Percentiles rank a stretch among this genome's conserved stretches.
Conservation (phyloP, 2,888 invertebrate genomes). For the Xestia rhomboidea region DNA sequence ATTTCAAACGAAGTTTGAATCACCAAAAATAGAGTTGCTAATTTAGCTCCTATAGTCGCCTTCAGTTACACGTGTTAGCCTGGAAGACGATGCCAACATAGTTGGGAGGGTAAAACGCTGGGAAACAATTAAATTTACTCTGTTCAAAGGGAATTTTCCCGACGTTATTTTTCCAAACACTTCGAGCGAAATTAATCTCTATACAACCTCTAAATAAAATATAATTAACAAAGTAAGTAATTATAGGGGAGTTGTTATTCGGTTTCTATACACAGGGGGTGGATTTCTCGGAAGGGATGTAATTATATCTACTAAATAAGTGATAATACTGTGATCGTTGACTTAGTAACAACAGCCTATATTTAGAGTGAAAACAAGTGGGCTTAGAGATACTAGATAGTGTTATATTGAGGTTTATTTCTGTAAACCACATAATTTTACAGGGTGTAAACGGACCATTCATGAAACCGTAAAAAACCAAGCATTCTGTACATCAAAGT, state of each 20-base stretch:
- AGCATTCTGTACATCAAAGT: background rate
- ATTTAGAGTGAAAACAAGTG: constrained; percentile 17
- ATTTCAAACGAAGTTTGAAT: no score
- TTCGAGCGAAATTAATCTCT: constrained; percentile 16
- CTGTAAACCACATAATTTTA: background rate
- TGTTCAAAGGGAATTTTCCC: background rate
- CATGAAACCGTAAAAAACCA: background rate
- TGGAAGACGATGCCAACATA: background rate
- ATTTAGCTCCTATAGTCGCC: no score
- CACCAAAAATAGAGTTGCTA: no score
- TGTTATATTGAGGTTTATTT: background rate
- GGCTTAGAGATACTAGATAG: background rate
- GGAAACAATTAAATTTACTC: background rate
- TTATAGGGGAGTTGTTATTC: constrained; percentile 17
- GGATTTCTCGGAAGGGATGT: constrained; percentile 29
- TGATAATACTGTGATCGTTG: constrained; percentile 14
- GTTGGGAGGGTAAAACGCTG: background rate
- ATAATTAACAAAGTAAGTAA: constrained; percentile 31
- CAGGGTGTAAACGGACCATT: background rate
- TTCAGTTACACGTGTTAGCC: no score
- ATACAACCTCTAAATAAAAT: constrained; percentile 18
- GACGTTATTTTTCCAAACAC: constrained; percentile 13
- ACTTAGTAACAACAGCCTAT: constrained; percentile 30
- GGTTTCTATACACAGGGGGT: constrained; percentile 2
- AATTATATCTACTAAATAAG: constrained; percentile 28